Conservation (phyloP, 1,140 invertebrate genomes). For the Panagrolaimus sp. region DNA sequence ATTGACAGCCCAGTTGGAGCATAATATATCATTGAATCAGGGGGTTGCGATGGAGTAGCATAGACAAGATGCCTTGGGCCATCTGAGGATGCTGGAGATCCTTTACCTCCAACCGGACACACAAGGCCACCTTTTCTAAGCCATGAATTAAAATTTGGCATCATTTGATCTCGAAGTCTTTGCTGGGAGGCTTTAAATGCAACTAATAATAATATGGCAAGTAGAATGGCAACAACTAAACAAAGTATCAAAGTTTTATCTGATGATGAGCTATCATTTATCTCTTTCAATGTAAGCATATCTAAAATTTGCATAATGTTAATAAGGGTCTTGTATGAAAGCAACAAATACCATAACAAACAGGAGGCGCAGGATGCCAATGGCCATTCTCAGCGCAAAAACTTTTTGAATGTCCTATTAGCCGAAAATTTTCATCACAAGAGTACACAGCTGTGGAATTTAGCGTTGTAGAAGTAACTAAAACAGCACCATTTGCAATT, state of each 20-base stretch:
- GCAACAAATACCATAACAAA: conserved; percentile 37
- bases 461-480: conserved; percentile 20
- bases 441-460: conserved; percentile 69
- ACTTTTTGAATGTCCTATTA: conserved; percentile 74
- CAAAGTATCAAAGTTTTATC: conserved; percentile 19
- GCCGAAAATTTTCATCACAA: conserved; percentile 82
- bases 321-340: not conserved
- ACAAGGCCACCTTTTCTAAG: not conserved
- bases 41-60: conserved; percentile 34
- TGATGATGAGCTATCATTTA: conserved; percentile 19
- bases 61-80: conserved; percentile 27
- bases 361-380: conserved; percentile 71
- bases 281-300: conserved; percentile 18
- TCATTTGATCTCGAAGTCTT: not conserved
- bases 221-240: conserved; percentile 17
- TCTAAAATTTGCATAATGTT: conserved; percentile 16
- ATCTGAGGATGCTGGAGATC: not conserved
- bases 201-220: conserved; percentile 17
- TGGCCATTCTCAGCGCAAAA: conserved; percentile 70
- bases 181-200: conserved; percentile 11
- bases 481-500: conserved; percentile 33
- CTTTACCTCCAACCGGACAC: not conserved
- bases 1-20: conserved; percentile 15
- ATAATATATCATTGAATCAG: conserved; percentile 40
- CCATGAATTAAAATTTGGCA: conserved; percentile 6